A percentile compares a stretch with the other conserved stretches of the same genome.
phyloP scores from a whole-genome alignment of 2,113 vertebrate species.

The Cynoglossus semilaevis region DNA sequence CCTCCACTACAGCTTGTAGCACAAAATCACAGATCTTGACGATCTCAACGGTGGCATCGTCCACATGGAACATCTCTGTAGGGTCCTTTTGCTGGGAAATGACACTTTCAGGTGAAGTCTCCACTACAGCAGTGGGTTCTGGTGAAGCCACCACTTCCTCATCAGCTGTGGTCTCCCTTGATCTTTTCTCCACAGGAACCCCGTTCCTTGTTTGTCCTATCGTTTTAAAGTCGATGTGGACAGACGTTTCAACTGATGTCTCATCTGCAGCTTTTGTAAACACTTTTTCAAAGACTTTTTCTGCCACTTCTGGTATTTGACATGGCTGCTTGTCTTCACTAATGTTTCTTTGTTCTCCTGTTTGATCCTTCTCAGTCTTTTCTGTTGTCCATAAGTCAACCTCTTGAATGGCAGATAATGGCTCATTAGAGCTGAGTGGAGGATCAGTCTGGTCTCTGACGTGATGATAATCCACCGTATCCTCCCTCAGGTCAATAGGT shows the following conservation, averaged over 20 bases:
- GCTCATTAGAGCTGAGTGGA: slow-evolving; percentile 12
- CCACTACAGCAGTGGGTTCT: slow-evolving; percentile 18
- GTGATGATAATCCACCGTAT: slow-evolving; percentile 26
- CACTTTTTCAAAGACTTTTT: slow-evolving; percentile 4
- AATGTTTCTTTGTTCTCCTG: background rate
- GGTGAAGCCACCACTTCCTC: slow-evolving; percentile 3
- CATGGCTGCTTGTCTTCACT: slow-evolving; percentile 1
- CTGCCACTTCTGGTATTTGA: slow-evolving; percentile 5
- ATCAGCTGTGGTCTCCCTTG: slow-evolving; percentile 18
- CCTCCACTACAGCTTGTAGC: slow-evolving; percentile 39
- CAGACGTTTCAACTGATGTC: background rate
- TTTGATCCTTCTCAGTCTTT: slow-evolving; percentile 7
- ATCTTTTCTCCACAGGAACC: slow-evolving; percentile 2
- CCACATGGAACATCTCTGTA: slow-evolving; percentile 4
- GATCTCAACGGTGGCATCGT: slow-evolving; percentile 24
- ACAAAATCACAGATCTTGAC: slow-evolving; percentile 31
- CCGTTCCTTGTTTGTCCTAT: slow-evolving; percentile 14
- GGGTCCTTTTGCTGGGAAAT: slow-evolving; percentile 15
- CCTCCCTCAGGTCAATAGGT: slow-evolving; percentile 2
- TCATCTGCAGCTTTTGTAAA: slow-evolving; percentile 1
- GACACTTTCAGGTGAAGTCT: slow-evolving; percentile 10
- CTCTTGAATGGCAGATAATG: slow-evolving; percentile 10
- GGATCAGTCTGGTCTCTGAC: slow-evolving; percentile 12
- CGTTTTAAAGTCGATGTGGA: slow-evolving; percentile 15
- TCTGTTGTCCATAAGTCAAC: slow-evolving; percentile 21